phyloP scores from a whole-genome alignment of 2,113 vertebrate species.

The Oenanthe melanoleuca region DNA sequence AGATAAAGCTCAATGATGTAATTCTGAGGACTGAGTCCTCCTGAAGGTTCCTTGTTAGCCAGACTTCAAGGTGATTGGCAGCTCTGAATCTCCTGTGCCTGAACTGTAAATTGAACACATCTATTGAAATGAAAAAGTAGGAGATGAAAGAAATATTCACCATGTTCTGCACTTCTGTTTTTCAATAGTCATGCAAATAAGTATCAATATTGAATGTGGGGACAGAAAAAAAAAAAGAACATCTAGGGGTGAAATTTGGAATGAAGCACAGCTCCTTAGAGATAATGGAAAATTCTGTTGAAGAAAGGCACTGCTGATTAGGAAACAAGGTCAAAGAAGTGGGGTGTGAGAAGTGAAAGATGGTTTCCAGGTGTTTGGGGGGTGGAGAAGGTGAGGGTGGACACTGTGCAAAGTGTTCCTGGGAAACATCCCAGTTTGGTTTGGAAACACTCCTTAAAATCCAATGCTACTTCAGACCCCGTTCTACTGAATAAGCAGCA shows the following conservation, averaged over 20 bases:
- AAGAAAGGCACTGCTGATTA: neutral
- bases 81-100: neutral
- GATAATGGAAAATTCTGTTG: neutral
- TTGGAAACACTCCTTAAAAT: neutral
- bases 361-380: neutral
- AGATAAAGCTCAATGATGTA: neutral
- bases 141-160: neutral
- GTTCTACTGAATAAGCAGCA: neutral
- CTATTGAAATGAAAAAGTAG: neutral
- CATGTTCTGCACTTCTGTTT: neutral
- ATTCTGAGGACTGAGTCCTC: neutral
- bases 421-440: neutral
- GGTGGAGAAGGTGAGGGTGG: neutral
- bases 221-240: neutral
- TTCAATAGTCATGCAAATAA: accelerated
- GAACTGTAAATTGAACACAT: neutral
- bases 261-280: neutral
- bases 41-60: neutral
- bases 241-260: neutral
- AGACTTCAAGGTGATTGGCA: neutral
- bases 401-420: neutral
- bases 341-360: neutral
- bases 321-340: neutral
- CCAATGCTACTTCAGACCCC: neutral
- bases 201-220: neutral